phyloP scores from a whole-genome alignment of 2,113 vertebrate genomes.

The Vombatus ursinus region DNA sequence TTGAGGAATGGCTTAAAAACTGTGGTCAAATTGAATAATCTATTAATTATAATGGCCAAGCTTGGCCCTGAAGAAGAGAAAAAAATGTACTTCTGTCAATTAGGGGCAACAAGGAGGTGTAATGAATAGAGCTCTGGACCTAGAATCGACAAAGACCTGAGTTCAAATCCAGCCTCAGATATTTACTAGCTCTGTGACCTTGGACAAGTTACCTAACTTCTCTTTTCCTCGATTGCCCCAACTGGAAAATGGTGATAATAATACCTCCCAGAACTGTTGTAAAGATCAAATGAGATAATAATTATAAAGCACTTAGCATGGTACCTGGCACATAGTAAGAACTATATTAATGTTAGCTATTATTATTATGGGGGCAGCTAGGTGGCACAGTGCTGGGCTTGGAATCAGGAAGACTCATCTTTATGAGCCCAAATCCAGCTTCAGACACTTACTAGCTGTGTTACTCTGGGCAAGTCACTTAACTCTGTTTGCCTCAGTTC shows the following conservation, averaged over 20 bases:
- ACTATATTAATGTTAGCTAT: not conserved
- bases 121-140: not conserved
- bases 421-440: not conserved
- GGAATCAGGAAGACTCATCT: not conserved
- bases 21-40: not conserved
- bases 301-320: not conserved
- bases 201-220: not conserved
- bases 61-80: not conserved
- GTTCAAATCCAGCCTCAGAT: not conserved
- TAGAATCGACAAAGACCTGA: not conserved
- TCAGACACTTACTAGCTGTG: not conserved
- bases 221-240: not conserved
- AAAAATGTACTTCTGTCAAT: not conserved
- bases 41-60: not conserved
- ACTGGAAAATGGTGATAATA: not conserved
- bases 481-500: not conserved
- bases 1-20: not conserved
- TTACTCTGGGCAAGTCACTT: not conserved
- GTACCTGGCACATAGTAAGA: not conserved
- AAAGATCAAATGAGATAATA: not conserved
- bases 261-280: not conserved
- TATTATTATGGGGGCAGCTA: not conserved
- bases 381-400: not conserved
- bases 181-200: not conserved
- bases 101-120: not conserved